Conservation (phyloP, 2,797 vertebrate genomes). For the Lepidocolaptes lacrymiger region DNA sequence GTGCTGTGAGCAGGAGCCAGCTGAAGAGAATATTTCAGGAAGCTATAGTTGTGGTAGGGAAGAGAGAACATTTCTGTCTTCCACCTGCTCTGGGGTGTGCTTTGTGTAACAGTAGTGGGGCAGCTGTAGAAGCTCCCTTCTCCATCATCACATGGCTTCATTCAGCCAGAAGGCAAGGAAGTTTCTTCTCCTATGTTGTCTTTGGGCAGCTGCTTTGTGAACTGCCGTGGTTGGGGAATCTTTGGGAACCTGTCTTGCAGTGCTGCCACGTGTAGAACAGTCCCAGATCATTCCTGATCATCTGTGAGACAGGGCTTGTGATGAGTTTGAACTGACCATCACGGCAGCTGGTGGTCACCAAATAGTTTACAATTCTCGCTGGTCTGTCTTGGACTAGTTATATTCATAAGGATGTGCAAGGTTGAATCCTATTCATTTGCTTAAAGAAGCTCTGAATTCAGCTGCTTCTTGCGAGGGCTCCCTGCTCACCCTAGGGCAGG, state of each 20-base stretch:
- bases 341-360: neutral
- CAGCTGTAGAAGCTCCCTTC: neutral
- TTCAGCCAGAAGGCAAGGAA: neutral
- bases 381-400: neutral
- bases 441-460: neutral
- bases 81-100: neutral
- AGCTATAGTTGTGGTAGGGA: neutral
- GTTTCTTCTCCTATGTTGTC: neutral
- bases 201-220: neutral
- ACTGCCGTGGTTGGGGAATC: neutral
- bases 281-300: neutral
- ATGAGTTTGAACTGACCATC: accelerated
- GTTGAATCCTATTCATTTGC: neutral
- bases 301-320: neutral
- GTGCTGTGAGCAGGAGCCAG: neutral
- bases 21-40: neutral
- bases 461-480: neutral
- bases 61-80: neutral
- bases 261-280: neutral
- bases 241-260: neutral
- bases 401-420: neutral
- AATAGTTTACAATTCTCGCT: neutral
- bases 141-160: neutral
- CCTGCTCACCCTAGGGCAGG: accelerated
- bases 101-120: neutral